Base-by-base conservation (phyloP, 2,888 invertebrate genomes). In the Cryptocephalus moraei region DNA sequence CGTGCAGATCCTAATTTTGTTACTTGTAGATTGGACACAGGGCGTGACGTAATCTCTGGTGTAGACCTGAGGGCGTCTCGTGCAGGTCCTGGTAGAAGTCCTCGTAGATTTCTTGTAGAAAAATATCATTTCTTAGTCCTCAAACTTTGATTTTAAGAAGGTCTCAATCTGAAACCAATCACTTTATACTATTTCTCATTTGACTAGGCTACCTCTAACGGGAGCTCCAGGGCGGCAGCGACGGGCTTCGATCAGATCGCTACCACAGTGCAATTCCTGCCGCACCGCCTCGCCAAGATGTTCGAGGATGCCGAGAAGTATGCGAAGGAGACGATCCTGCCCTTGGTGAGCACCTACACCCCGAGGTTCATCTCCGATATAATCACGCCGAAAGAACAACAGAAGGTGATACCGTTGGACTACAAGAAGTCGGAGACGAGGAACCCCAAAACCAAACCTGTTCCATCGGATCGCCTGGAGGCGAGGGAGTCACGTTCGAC, bases 271-370 rank as follows among this genome's bases (percentile, higher is more conserved):
- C 90, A 91, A 65, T 79, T 87, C 61, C 71, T 91, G 39, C 90
- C 90, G 0, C 83, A 86, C 53, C 75, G 86, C 9, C 68, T 90
- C 1, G 86, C 86, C 1, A 82, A 84, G 4, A 80, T 91, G 67
- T 78, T 91, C 41, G 84, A 88, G 36, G 81, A 87, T 56, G 90
- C 89, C 0, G 90, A 90, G 62, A 76, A 82, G 43, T 89, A 89
- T 65, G 87, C 89, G 0, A 75, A 86, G 45, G 84, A 86, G 64
- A 87, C 86, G 0, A 72, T 88, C 1, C 66, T 87, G 45, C 87
- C 87, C 0, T 66, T 88, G 8, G 86, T 88, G 9, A 86, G 86
- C 10, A 84, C 84, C 40, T 86, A 87, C 66, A 86, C 87, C 1
- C 87, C 88, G 0, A 80, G 80, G 48, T 79, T 87, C 52, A 69